Evolutionary conservation across 2,797 vertebrate species (phyloP), one percentile per base, ranked within the genome.

Genomic region (Scomberomorus guttatus): DNA sequence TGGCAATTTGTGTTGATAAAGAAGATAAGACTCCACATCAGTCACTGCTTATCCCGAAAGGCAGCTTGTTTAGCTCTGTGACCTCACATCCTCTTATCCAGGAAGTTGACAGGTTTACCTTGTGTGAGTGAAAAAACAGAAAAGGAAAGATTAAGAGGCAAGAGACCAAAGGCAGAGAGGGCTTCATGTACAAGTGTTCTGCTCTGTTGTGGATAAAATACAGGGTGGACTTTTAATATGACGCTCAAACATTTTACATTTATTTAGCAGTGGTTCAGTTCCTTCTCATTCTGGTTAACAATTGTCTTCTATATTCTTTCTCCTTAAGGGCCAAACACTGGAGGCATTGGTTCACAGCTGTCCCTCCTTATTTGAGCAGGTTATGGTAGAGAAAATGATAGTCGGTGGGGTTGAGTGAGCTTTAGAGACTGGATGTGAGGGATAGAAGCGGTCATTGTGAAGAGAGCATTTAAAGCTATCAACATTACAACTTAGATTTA

Each of bases 61-160:
- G 62, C 82, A 87, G 77, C 65, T 65, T 84, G 75, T 83, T 79
- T 83, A 42, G 51, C 42, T 67, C 54, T 66, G 39, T 83, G 66
- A 79, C 55, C 75, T 79, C 51, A 67, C 76, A 60, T 85, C 83
- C 82, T 89, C 42, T 71, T 18, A 51, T 75, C 42, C 75, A 74
- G 80, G 76, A 88, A 62, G 46, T 52, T 65, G 71, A 87, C 71
- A 78, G 61, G 71, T 80, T 77, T 67, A 72, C 46, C 20, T 59
- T 25, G 1, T 59, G 72, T 54, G 18, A 71, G 56, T 58, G 39
- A 76, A 70, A 70, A 32, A 34, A 74, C 57, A 63, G 59, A n/a
- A 20, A 61, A 59, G 32, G 59, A 71, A 14, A 60, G 12, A 71
- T 60, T 54, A 68, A 58, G 61, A 67, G 29, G n/a, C 2, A 72